Conservation (phyloP, 1,140 invertebrate genomes). For the Sogatella furcifera region DNA sequence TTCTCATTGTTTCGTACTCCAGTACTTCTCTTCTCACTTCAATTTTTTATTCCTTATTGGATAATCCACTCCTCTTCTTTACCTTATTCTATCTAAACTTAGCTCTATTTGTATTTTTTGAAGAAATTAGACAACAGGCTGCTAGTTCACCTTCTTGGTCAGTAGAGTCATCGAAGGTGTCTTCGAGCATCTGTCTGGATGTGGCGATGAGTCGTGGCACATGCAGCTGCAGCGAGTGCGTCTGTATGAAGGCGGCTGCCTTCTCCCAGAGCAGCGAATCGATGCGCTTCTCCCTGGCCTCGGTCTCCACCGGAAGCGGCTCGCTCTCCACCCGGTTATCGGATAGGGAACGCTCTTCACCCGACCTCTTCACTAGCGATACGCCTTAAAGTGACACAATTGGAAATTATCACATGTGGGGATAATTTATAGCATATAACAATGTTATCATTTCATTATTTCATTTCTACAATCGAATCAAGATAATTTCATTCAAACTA, state of each 20-base stretch:
- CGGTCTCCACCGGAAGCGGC: slow-evolving; percentile 20
- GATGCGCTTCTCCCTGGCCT: slow-evolving; percentile 31
- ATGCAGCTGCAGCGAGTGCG: slow-evolving; percentile 45
- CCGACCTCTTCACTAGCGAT: slow-evolving; percentile 18
- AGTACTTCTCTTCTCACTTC: too few relatives aligned
- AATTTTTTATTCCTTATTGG: too few relatives aligned
- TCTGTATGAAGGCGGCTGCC: slow-evolving; percentile 43
- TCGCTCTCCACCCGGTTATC: slow-evolving; percentile 18
- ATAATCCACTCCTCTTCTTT: too few relatives aligned
- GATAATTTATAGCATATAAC: not conserved
- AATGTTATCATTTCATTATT: too few relatives aligned
- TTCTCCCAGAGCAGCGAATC: slow-evolving; percentile 45
- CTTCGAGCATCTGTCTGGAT: slow-evolving; percentile 14
- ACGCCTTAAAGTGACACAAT: slow-evolving; percentile 16
- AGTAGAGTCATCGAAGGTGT: slow-evolving; percentile 13
- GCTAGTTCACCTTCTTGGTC: slow-evolving; percentile 23
- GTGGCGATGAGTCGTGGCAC: slow-evolving; percentile 33
- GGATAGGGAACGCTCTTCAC: slow-evolving; percentile 19
- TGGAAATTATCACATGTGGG: not conserved
- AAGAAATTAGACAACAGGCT: too few relatives aligned
- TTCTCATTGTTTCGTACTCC: too few relatives aligned
- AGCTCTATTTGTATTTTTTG: too few relatives aligned
- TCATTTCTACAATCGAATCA: too few relatives aligned
- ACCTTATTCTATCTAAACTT: too few relatives aligned
- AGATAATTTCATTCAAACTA: too few relatives aligned